Conservation (phyloP, 2,888 invertebrate genomes). For the Rotaria magnacalcarata region DNA sequence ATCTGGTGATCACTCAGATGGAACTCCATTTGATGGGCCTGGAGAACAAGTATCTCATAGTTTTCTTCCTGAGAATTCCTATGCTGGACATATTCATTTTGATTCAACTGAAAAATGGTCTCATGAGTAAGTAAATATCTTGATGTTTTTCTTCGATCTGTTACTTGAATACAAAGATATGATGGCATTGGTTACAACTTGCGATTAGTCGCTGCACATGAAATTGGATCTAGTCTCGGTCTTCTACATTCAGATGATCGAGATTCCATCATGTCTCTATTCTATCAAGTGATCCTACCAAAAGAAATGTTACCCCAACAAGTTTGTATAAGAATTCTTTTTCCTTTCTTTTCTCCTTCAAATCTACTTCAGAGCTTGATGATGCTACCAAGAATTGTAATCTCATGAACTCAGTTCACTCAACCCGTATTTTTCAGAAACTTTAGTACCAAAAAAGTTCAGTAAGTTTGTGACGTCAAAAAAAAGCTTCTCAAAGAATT, state of each 20-base stretch:
- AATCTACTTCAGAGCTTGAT: too few species aligned
- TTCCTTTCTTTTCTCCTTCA: too few species aligned
- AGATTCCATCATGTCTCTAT: not conserved
- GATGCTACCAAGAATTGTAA: too few species aligned
- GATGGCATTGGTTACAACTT: not conserved
- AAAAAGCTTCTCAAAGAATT: too few species aligned
- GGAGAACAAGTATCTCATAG: not conserved
- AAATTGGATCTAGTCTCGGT: not conserved
- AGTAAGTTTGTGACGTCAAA: too few species aligned
- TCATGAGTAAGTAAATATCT: not conserved
- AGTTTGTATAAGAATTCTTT: too few species aligned
- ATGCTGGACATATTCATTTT: not conserved
- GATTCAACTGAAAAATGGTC: not conserved
- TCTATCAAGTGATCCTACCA: too few species aligned
- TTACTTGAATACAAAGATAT: not conserved
- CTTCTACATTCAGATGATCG: not conserved
- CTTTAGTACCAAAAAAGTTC: too few species aligned
- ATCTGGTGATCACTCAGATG: not conserved
- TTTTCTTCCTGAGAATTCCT: not conserved
- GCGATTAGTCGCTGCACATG: not conserved
- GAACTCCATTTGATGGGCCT: not conserved
- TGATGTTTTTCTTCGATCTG: not conserved
- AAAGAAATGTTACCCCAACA: too few species aligned
- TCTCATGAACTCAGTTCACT: too few species aligned
- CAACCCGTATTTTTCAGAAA: too few species aligned